Evolutionary conservation across 2,797 vertebrate species (phyloP), one percentile per base, ranked within the genome.

Genomic region (Ptychobarbus kaznakovi): DNA sequence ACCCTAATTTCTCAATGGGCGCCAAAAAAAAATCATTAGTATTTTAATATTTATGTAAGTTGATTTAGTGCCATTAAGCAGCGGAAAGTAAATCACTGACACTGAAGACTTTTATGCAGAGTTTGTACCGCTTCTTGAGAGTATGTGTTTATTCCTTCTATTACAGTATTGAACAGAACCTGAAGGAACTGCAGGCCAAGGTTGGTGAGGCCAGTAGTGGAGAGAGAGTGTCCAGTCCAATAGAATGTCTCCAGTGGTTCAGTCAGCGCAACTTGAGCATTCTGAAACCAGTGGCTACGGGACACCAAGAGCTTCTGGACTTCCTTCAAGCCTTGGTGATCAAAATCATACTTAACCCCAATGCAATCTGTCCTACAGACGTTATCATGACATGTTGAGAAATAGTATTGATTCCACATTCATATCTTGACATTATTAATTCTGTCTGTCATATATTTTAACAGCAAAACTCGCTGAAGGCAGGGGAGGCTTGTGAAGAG

Each of bases 311-410:
- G 63, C 91, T 98, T 86, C 92, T 95, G 91, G 94, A 95, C 83
- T 99, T 99, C 92, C 95, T 99, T 88, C 96, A 90, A 93, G 94
- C 95, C 72, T 74, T 99, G 97, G 98, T 99, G 97, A 93, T 75
- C 73, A 20, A 82, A 81, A 9, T 3, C 66, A 11, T 66, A 25
- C 6, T 72, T 72, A 58, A 58, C 15, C 20, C 56, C 12, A 40
- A 79, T 28, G 1, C 40, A 73, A n/a, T 72, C 16, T 63, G 12
- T 61, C 38, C 32, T 49, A 22, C 42, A 80, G 6, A 18, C 2
- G 0, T 66, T 1, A 49, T 65, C 6, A 49, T 49, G 12, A 11
- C 46, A 68, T 40, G 1, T 16, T 81, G 3, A 58, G 22, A 35
- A 70, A 63, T 46, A 49, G 6, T 9, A 63, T 46, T 79, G 18